A percentile compares a stretch with the other conserved stretches of the same genome.
phyloP scores from a whole-genome alignment of 2,113 vertebrate genomes.

The Coryphaenoides rupestris region DNA sequence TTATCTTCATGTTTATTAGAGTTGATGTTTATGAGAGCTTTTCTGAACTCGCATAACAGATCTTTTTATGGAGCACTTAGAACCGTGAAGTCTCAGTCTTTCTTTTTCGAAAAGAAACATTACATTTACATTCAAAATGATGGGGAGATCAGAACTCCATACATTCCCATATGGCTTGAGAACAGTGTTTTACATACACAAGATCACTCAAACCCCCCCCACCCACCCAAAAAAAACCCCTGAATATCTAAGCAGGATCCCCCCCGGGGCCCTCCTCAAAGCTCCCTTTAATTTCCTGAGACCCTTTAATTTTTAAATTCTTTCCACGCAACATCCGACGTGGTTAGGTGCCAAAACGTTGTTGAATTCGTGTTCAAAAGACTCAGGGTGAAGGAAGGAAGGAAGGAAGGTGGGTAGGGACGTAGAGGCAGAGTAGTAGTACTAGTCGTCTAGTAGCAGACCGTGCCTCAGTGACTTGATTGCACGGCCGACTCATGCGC shows the following conservation, averaged over 20 bases:
- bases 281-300: background rate
- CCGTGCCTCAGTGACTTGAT: slow-evolving; percentile 27
- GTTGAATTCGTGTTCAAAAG: background rate
- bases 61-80: no score
- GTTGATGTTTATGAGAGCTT: no score
- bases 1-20: no score
- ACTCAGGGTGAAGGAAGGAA: background rate
- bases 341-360: background rate
- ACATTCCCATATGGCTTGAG: no score
- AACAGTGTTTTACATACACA: background rate
- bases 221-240: no score
- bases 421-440: slow-evolving; percentile 17
- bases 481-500: slow-evolving; percentile 22
- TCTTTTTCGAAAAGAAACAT: no score
- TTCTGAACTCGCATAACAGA: no score
- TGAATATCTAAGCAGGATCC: no score
- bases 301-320: background rate
- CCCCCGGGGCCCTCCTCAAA: no score
- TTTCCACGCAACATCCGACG: background rate
- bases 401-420: background rate
- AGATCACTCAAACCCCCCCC: background rate
- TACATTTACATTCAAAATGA: no score
- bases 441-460: slow-evolving; percentile 13
- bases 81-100: no score
- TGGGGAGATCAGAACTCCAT: no score